Conservation (phyloP, 2,888 invertebrate species). For the Eumacrocentrus americanus region DNA sequence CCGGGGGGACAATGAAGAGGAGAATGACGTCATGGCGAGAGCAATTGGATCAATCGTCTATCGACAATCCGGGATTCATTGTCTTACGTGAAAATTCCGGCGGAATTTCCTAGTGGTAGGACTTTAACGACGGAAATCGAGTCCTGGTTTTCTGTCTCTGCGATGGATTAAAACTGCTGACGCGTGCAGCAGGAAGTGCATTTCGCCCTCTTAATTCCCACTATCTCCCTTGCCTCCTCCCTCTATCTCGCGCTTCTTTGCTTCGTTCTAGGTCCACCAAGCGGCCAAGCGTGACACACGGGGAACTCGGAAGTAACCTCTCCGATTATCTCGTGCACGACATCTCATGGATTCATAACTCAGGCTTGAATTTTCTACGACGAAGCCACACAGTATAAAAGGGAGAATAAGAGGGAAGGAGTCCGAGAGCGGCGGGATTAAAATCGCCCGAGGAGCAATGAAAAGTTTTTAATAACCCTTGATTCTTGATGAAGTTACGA, state of each 20-base stretch:
- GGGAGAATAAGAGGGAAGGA: neutral
- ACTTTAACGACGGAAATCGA: constrained; percentile 37
- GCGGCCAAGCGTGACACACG: neutral
- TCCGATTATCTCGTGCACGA: constrained; percentile 51
- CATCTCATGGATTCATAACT: constrained; percentile 54
- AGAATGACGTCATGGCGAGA: constrained; percentile 32
- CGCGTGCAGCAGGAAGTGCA: constrained; percentile 5
- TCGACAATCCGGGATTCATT: constrained; percentile 16
- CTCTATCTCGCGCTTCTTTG: neutral
- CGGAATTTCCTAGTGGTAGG: constrained; percentile 16
- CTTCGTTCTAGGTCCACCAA: neutral
- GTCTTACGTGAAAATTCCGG: constrained; percentile 7
- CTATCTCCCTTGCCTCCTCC: neutral
- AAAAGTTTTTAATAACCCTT: constrained; percentile 56
- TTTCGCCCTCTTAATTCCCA: constrained; percentile 22
- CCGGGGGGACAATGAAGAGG: neutral
- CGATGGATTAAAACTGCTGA: constrained; percentile 31
- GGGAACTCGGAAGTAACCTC: constrained; percentile 36
- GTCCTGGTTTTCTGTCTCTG: constrained; percentile 5
- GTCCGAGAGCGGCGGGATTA: constrained; percentile 43
- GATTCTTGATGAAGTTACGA: constrained; percentile 54
- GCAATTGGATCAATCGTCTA: constrained; percentile 34
- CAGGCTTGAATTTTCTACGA: constrained; percentile 41
- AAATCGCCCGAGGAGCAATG: constrained; percentile 50
- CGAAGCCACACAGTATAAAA: neutral